Base-by-base conservation (phyloP, 2,797 vertebrate genomes). In the Bradypodion ventrale region DNA sequence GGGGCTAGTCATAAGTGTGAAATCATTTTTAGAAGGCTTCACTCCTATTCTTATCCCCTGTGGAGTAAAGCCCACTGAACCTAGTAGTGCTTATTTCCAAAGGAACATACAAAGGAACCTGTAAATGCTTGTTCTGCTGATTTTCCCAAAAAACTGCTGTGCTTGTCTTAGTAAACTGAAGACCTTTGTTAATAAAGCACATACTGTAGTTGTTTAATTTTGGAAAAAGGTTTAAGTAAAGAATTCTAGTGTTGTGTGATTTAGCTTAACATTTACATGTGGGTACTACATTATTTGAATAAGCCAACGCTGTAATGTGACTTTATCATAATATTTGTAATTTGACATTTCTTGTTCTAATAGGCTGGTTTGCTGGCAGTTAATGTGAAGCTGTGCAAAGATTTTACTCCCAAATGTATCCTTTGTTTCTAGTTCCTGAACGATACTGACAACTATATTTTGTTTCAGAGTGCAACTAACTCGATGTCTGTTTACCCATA, bases 281-380 rank as follows among this genome's bases (percentile, higher is more conserved):
- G 42, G 16, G 2, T 21, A 23, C 29, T 23, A 46, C 21, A 16
- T 46, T 27, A 8, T 46, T 78, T 46, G 46, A 65, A 5, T 52
- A 37, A 27, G 7, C 21, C 13, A 52, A 66, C 27, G n/a, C 46
- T 76, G 9, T 37, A 59, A 42, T 29, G 46, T 69, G 52, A 46
- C 29, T 72, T 44, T 56, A 3, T 80, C 66, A 80, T 56, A 27
- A 59, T n/a, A n/a, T 19, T 82, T 49, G 16, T 75, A 12, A 46
- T 44, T 52, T 91, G 70, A 85, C 83, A 8, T 78, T 89, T 87
- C 83, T 29, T 65, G 32, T 92, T 90, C 25, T 86, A 85, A 40
- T 82, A 94, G 94, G 91, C 88, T 78, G 94, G 94, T 83, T 93
- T 93, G 89, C 83, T 94, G 73, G 92, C 91, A 85, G 68, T 94